Percentiles rank a stretch among this genome's conserved stretches.
Evolutionary conservation across 2,888 invertebrate species (phyloP).

Genomic region (Conops quadrifasciatus): DNA sequence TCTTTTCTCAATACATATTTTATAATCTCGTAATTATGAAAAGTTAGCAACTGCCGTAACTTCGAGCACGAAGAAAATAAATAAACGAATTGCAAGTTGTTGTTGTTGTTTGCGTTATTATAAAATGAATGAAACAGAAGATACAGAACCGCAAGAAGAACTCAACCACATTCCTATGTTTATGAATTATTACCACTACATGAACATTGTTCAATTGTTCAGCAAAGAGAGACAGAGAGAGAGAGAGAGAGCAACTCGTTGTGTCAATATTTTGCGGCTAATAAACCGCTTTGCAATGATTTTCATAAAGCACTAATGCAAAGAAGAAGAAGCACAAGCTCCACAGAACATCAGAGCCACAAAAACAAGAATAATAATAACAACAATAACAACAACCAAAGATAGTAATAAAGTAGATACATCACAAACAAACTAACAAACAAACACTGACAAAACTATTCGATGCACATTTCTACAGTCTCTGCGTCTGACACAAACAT

Average conservation of each 20-base stretch:
- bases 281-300: conserved; percentile 16
- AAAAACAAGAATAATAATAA: conserved; percentile 24
- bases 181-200: no score
- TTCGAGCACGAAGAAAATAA: no score
- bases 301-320: conserved; percentile 1
- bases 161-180: no score
- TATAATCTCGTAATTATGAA: no score
- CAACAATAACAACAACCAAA: conserved; percentile 20
- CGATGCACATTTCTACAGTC: background rate
- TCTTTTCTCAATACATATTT: no score
- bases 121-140: no score
- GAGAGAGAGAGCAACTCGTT: background rate
- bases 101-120: no score
- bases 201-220: no score
- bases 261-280: background rate
- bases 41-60: no score
- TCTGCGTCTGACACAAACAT: background rate
- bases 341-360: background rate
- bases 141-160: no score
- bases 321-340: background rate
- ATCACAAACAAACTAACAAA: background rate
- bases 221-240: no score
- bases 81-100: no score
- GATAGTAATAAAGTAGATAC: conserved; percentile 10
- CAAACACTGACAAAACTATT: background rate